A percentile compares a stretch with the other conserved stretches of the same genome.
These are phyloP conservation scores for Ranitomeya imitator DNA, from an alignment of 2,113 vertebrate genomes.

Conservation along the genomic window DNA sequence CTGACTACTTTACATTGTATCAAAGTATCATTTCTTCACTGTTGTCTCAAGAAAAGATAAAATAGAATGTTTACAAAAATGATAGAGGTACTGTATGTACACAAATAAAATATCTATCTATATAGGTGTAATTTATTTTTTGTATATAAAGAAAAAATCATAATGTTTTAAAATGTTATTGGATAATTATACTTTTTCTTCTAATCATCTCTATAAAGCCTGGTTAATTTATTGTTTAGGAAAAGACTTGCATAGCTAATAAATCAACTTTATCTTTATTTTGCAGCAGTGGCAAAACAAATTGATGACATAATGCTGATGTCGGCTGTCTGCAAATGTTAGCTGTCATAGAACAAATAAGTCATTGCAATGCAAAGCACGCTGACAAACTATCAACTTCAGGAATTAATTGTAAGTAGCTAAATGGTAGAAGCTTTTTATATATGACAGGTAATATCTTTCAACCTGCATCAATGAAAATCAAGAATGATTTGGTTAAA, in stretches of 20 bases:
- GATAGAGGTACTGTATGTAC: too few species aligned
- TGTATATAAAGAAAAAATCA: background rate
- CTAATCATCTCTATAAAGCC: slow-evolving; percentile 27
- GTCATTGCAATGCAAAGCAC: slow-evolving; percentile 25
- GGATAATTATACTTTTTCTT: slow-evolving; percentile 36
- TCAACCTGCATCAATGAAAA: slow-evolving; percentile 18
- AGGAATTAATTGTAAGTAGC: slow-evolving; percentile 46
- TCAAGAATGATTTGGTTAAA: background rate
- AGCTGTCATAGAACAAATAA: slow-evolving; percentile 31
- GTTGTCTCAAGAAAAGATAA: too few species aligned
- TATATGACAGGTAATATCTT: slow-evolving; percentile 37
- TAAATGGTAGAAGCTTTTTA: slow-evolving; percentile 33
- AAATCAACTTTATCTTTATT: slow-evolving; percentile 44
- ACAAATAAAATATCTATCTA: too few species aligned
- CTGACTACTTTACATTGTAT: too few species aligned
- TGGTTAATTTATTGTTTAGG: slow-evolving; percentile 27
- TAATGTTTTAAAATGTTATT: background rate
- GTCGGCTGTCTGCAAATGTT: slow-evolving; percentile 35
- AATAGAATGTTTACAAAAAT: too few species aligned
- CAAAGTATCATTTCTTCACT: too few species aligned
- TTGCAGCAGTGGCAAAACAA: slow-evolving; percentile 43
- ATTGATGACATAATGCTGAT: slow-evolving; percentile 49
- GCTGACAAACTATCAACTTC: slow-evolving; percentile 39
- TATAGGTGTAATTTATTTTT: too few species aligned
- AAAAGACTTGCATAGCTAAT: slow-evolving; percentile 46